Conservation (phyloP, 2,113 vertebrate genomes). For the Pollimyrus isidori region DNA sequence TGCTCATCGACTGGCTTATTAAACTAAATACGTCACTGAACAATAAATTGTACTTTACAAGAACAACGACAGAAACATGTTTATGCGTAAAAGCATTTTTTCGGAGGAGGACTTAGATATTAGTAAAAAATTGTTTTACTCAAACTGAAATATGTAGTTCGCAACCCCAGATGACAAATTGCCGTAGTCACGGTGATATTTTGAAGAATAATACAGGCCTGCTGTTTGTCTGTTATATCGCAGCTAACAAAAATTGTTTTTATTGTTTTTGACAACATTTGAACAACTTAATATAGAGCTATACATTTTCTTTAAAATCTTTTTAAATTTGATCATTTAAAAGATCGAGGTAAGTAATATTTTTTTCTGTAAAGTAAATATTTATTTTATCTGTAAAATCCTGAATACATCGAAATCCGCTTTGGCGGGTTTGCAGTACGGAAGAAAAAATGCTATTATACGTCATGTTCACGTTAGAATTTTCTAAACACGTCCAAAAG, state of each 20-base stretch:
- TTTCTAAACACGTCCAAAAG: conserved; percentile 46
- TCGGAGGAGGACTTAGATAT: neutral
- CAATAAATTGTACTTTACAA: neutral
- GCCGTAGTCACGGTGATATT: conserved; percentile 45
- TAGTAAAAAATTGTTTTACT: neutral
- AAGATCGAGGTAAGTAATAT: conserved; percentile 43
- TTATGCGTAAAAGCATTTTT: neutral
- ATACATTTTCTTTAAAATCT: conserved; percentile 65
- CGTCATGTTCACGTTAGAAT: conserved; percentile 43
- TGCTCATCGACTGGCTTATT: neutral
- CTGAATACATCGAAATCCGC: conserved; percentile 31
- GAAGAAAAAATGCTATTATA: conserved; percentile 33
- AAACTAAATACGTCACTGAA: neutral
- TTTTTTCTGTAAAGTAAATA: conserved; percentile 41
- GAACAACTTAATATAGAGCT: conserved; percentile 50
- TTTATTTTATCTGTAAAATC: conserved; percentile 56
- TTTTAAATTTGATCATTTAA: conserved; percentile 67
- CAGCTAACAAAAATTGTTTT: conserved; percentile 67
- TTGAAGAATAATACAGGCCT: conserved; percentile 52
- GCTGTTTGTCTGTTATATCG: conserved; percentile 47
- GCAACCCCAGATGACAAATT: conserved; percentile 41
- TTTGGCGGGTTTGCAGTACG: conserved; percentile 39
- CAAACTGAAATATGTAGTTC: neutral
- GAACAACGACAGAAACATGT: neutral
- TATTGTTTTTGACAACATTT: conserved; percentile 58